Conservation (phyloP, 2,113 vertebrate genomes). For the Guaruba guarouba region DNA sequence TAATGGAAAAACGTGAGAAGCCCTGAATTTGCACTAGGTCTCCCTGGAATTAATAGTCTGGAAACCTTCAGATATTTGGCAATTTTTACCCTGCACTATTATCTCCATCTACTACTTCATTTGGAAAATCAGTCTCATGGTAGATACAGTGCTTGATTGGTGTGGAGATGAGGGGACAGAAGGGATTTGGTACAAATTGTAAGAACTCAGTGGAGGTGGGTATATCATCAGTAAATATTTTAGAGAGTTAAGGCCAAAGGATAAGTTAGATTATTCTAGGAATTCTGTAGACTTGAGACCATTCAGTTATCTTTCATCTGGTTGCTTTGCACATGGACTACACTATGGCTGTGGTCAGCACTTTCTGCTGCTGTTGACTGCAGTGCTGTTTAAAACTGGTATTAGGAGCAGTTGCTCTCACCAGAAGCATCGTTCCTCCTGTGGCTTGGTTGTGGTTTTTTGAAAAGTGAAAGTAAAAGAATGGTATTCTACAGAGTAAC, state of each 20-base stretch:
- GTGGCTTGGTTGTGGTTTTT: background rate
- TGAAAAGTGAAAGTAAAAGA: background rate
- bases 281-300: background rate
- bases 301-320: background rate
- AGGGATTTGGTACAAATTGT: background rate
- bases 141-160: background rate
- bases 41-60: background rate
- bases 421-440: background rate
- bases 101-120: background rate
- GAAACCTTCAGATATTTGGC: background rate
- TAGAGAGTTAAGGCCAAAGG: background rate
- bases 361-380: background rate
- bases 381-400: background rate
- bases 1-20: background rate
- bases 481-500: background rate
- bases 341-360: rapidly evolving
- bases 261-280: background rate
- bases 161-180: background rate
- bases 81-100: background rate
- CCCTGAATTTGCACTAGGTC: background rate
- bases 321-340: background rate
- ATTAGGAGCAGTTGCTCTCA: background rate
- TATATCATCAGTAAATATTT: background rate
- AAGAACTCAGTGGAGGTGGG: background rate
- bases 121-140: background rate